A percentile compares a stretch with the other conserved stretches of the same genome.
Evolutionary conservation across 2,113 vertebrate genomes (phyloP).

Genomic region (Ceratotherium simum): DNA sequence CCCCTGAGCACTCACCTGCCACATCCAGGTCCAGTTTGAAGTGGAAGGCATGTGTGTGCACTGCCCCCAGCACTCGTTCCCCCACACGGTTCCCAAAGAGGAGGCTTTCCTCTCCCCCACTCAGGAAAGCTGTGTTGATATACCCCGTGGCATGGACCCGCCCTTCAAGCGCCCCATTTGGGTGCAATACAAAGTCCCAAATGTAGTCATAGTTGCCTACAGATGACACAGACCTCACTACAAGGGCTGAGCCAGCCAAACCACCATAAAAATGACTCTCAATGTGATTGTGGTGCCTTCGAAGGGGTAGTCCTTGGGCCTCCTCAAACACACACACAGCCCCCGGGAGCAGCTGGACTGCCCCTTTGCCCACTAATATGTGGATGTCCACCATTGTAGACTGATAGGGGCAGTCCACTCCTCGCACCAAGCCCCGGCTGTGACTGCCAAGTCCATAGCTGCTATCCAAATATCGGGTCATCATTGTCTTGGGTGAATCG

Average conservation of each 20-base stretch:
- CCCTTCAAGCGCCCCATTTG: constrained; percentile 92
- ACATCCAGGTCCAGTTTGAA: constrained; percentile 95
- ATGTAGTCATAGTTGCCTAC: constrained; percentile 93
- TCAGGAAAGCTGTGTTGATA: constrained; percentile 88
- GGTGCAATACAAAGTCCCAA: constrained; percentile 94
- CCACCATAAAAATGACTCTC: constrained; percentile 90
- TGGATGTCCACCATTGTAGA: constrained; percentile 89
- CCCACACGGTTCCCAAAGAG: constrained; percentile 91
- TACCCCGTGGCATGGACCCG: constrained; percentile 94
- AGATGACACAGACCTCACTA: constrained; percentile 90
- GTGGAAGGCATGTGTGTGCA: constrained; percentile 93
- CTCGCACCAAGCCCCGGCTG: constrained; percentile 90
- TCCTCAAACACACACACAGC: constrained; percentile 96
- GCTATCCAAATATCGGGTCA: constrained; percentile 93
- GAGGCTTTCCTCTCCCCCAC: constrained; percentile 70
- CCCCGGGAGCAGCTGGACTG: constrained; percentile 80
- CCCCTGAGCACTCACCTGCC: constrained; percentile 86
- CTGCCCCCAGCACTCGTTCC: constrained; percentile 89
- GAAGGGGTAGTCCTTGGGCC: constrained; percentile 90
- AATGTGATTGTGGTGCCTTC: constrained; percentile 92
- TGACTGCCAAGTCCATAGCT: constrained; percentile 92
- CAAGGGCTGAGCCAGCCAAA: constrained; percentile 90
- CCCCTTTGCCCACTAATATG: constrained; percentile 84
- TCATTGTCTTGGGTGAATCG: constrained; percentile 89
- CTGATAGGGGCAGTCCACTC: constrained; percentile 91